Conservation (phyloP, 2,888 invertebrate genomes). For the Calephelis perditalis region DNA sequence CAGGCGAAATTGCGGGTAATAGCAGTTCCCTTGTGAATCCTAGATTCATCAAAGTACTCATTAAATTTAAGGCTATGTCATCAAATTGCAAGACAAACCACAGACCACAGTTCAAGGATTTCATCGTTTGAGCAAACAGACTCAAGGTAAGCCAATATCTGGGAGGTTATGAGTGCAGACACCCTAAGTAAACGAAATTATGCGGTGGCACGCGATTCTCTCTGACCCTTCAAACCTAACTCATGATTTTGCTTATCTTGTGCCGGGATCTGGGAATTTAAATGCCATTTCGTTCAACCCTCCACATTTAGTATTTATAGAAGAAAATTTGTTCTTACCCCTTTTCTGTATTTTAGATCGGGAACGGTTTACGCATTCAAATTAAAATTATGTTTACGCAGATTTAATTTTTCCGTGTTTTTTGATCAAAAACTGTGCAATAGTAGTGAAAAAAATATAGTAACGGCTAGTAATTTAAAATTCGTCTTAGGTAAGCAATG, state of each 20-base stretch:
- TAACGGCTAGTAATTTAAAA: no score
- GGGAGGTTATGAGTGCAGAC: constrained; percentile 39
- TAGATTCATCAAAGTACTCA: no score
- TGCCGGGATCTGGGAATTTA: constrained; percentile 67
- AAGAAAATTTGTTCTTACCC: constrained; percentile 47
- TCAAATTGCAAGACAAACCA: no score
- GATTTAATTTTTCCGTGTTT: not conserved
- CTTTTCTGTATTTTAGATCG: constrained; percentile 37
- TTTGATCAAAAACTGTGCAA: no score
- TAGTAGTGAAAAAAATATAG: no score
- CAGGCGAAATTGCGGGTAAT: no score
- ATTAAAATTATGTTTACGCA: constrained; percentile 1
- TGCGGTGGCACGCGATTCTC: constrained; percentile 72
- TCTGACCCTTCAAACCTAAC: constrained; percentile 69
- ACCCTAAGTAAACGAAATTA: constrained; percentile 60
- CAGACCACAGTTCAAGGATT: constrained; percentile 18
- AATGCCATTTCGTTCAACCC: constrained; percentile 67
- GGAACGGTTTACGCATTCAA: not conserved
- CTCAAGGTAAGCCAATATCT: constrained; percentile 33
- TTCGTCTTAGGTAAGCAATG: no score
- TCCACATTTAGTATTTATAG: constrained; percentile 54
- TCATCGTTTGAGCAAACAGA: constrained; percentile 31
- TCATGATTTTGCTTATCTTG: constrained; percentile 74
- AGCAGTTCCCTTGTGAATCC: constrained; percentile 2
- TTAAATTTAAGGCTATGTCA: no score